Evolutionary conservation across 2,888 invertebrate species (phyloP).

Genomic region (Sminthurides aquaticus): DNA sequence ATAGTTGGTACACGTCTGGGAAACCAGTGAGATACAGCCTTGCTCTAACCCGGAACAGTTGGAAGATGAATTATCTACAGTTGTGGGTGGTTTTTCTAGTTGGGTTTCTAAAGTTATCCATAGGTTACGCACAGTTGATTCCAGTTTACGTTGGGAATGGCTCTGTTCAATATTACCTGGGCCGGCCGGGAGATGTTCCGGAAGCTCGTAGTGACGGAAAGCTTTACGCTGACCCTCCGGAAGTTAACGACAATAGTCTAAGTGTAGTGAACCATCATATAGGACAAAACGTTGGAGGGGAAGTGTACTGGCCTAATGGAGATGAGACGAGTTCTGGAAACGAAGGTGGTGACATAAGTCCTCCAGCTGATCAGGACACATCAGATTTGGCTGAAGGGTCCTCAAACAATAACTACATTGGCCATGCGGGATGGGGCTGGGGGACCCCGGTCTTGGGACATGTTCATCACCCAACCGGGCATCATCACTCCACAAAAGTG

Average conservation of each 20-base stretch:
- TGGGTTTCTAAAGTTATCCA: no score
- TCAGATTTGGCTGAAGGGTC: background rate
- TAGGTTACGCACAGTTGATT: background rate
- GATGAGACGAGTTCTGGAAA: background rate
- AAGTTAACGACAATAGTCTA: background rate
- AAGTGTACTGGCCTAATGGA: background rate
- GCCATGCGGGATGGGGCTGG: conserved; percentile 2
- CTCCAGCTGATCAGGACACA: background rate
- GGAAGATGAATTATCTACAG: no score
- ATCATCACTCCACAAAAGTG: background rate
- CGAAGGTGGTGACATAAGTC: background rate
- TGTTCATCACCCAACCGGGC: background rate
- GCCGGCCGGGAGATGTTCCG: background rate
- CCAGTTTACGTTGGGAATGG: background rate
- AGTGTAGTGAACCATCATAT: background rate
- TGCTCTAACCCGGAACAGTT: no score
- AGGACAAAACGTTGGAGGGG: background rate
- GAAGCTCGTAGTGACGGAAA: background rate
- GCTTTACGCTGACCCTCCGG: background rate
- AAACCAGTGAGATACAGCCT: no score
- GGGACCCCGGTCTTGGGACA: background rate
- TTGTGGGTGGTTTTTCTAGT: no score
- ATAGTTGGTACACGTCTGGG: no score
- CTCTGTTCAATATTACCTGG: background rate
- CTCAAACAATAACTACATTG: background rate